Evolutionary conservation across 1,140 invertebrate genomes (phyloP).

Genomic region (Diorhabda elongata): DNA sequence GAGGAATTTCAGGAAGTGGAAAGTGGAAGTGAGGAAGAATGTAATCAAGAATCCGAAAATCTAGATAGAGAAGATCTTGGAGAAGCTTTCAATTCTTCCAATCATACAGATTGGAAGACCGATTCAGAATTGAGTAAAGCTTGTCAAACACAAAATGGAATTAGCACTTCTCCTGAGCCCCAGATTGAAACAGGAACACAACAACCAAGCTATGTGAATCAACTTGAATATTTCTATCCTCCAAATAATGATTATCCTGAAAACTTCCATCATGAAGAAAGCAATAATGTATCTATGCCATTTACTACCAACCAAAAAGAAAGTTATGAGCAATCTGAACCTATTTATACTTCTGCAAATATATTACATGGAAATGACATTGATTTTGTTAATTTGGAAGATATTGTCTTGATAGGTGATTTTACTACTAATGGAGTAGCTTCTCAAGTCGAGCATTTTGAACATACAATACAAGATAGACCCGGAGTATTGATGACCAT

Average conservation of each 20-base stretch:
- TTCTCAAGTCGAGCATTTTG: conserved; percentile 38
- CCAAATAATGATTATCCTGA: conserved; percentile 10
- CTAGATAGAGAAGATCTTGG: conserved; percentile 26
- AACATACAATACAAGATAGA: conserved; percentile 28
- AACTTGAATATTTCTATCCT: conserved; percentile 25
- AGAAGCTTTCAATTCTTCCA: conserved; percentile 18
- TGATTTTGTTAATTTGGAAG: conserved; percentile 40
- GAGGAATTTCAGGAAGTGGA: conserved; percentile 6
- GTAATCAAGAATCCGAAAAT: conserved; percentile 8
- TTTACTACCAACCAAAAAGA: conserved; percentile 20
- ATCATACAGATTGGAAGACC: conserved; percentile 18
- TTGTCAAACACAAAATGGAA: conserved; percentile 38
- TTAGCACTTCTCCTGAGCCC: background rate
- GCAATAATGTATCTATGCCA: conserved; percentile 19
- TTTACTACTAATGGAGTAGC: conserved; percentile 34
- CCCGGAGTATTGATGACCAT: conserved; percentile 40
- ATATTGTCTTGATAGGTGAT: conserved; percentile 41
- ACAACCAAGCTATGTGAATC: conserved; percentile 4
- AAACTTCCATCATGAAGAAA: background rate
- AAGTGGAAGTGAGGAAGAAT: conserved; percentile 16
- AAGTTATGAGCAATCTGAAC: conserved; percentile 30
- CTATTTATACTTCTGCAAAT: conserved; percentile 36
- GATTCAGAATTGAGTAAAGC: conserved; percentile 38
- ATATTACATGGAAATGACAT: conserved; percentile 36
- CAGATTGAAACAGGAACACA: conserved; percentile 4